Evolutionary conservation across 2,888 invertebrate genomes (phyloP).

Genomic region (Notocelia uddmanniana): DNA sequence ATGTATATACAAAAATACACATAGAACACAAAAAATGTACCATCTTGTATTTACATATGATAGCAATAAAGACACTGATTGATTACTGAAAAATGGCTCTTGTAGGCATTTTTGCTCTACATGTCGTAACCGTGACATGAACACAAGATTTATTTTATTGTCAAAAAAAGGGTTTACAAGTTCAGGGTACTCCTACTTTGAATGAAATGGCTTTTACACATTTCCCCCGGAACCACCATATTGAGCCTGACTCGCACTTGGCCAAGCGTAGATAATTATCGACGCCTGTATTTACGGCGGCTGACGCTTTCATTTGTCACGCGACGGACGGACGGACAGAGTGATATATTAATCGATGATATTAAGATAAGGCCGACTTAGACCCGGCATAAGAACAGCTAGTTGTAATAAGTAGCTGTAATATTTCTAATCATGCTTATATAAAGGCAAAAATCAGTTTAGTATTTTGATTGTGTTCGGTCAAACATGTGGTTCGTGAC

Average conservation of each 20-base stretch:
- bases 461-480: constrained; percentile 8
- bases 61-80: no score
- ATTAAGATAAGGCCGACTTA: constrained; percentile 59
- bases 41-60: no score
- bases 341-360: constrained; percentile 70
- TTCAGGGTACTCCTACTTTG: background rate
- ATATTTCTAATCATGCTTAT: constrained; percentile 23
- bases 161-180: background rate
- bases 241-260: constrained; percentile 22
- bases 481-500: constrained; percentile 9
- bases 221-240: background rate
- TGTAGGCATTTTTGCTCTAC: no score
- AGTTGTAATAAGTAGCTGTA: constrained; percentile 29
- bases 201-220: background rate
- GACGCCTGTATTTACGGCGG: constrained; percentile 61
- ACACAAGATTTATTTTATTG: no score
- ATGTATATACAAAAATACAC: no score
- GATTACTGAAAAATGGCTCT: no score
- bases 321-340: constrained; percentile 58
- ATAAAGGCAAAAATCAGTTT: constrained; percentile 4
- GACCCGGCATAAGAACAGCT: constrained; percentile 17
- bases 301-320: constrained; percentile 67
- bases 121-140: no score
- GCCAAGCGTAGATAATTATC: constrained; percentile 62
- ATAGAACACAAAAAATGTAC: no score